Evolutionary conservation across 37 sponge, comb jelly and placozoan genomes (phyloP), one percentile per base, ranked within the genome.

Genomic region (Axinella damicornis): DNA sequence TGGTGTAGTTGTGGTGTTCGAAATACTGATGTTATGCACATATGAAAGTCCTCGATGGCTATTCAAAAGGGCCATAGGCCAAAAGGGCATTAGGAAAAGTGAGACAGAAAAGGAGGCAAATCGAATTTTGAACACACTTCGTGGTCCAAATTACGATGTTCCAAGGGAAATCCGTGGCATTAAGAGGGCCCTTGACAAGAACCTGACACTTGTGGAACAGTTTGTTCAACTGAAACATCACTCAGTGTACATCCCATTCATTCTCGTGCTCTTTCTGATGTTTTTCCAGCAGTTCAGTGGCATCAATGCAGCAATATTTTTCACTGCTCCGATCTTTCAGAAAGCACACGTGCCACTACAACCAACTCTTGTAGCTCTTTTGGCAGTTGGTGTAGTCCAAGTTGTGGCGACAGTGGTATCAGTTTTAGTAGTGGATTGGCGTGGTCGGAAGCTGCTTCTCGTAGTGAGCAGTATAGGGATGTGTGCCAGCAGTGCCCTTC

Each of bases 21-120:
- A 69, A 35, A 15, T 92, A 2, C 31, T 86, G 5, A 80, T 89
- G 54, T 80, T 95, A 5, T 82, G 76, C 65, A 65, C 90, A 15
- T 78, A 74, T 20, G 96, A 97, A 31, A 88, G 93, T 33, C 97
- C 97, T 13, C 40, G 78, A 18, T 94, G 93, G 93, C 73, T 95
- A 25, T 73, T 58, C 54, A 33, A 55, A 27, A 46, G 9, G 46
- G 46, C 46, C 9, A 46, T 9, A 46, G 6, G 9, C 46, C 46
- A 46, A 46, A 46, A 4, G 9, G 46, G 46, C 46, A 46, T 46
- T 9, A 46, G 9, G 6, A 46, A 46, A 46, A 46, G 46, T 46
- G 9, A 46, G 6, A 12, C 46, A 9, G 52, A 41, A 0, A 33
- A 70, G 25, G 78, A 69, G 22, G 57, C 20, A 5, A 61, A 59